Conservation (phyloP, 2,888 invertebrate genomes). For the Ormyrus pomaceus region DNA sequence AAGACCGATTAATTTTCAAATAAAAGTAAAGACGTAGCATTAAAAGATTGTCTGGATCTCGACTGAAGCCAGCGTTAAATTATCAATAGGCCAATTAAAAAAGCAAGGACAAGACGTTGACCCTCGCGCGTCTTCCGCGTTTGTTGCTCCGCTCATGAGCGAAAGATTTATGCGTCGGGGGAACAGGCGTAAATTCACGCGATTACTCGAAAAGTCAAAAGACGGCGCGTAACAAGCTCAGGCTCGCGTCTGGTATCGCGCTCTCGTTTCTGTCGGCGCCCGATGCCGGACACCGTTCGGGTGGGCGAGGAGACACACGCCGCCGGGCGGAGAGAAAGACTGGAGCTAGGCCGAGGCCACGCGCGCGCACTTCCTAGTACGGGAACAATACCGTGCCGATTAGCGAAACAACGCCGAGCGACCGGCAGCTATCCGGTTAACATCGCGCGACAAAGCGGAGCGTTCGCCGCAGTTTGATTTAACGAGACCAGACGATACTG, state of each 20-base stretch:
- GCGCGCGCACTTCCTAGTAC: slow-evolving; percentile 59
- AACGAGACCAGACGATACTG: slow-evolving; percentile 48
- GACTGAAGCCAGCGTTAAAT: neutral
- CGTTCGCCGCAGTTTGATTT: slow-evolving; percentile 44
- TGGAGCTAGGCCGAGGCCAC: neutral
- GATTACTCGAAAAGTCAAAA: too few species aligned
- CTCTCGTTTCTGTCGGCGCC: neutral
- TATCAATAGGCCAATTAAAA: too few species aligned
- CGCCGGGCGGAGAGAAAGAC: neutral
- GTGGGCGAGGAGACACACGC: slow-evolving; percentile 7
- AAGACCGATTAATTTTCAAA: slow-evolving; percentile 31
- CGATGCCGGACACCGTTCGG: neutral
- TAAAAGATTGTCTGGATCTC: neutral
- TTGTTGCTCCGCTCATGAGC: neutral
- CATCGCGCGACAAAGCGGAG: slow-evolving; percentile 23
- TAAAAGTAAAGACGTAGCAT: neutral
- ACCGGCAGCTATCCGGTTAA: slow-evolving; percentile 46
- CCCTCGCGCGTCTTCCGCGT: neutral
- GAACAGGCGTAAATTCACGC: slow-evolving; percentile 20
- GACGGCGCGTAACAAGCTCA: too few species aligned
- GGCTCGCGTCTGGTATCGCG: neutral
- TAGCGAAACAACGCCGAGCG: slow-evolving; percentile 56
- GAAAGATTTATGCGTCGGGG: slow-evolving; percentile 2
- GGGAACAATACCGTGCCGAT: slow-evolving; percentile 65
- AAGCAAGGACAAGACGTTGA: too few species aligned